A percentile compares a stretch with the other conserved stretches of the same genome.
Conservation (phyloP, 2,888 invertebrate genomes). For the Tetheella fluctuosa region DNA sequence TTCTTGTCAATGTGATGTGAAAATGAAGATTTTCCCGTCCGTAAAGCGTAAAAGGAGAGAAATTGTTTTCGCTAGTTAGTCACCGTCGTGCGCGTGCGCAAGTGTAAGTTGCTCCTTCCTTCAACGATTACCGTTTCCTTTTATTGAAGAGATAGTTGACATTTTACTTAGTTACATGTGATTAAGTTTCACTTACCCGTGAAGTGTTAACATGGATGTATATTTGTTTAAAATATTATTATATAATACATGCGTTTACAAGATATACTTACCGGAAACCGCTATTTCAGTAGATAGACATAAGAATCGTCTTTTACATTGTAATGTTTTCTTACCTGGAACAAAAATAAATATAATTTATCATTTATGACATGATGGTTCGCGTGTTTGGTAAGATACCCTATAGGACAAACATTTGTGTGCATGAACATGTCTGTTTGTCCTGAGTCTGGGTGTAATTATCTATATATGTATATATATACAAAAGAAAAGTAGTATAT, state of each 20-base stretch:
- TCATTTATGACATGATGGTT: not conserved
- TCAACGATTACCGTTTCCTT: constrained; percentile 17
- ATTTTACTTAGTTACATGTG: not conserved
- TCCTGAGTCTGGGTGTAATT: no score
- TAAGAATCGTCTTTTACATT: not conserved
- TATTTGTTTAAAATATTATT: not conserved
- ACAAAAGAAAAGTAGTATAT: no score
- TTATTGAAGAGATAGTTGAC: constrained; percentile 21
- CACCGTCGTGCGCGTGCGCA: constrained; percentile 6
- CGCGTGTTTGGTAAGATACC: no score
- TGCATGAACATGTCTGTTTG: no score
- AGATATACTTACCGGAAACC: no score
- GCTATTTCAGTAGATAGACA: not conserved
- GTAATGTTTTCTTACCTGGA: constrained; percentile 38
- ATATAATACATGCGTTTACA: no score
- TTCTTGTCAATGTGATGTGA: constrained; percentile 15
- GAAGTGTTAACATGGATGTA: not conserved
- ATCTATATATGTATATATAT: no score
- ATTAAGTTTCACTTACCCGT: constrained; percentile 12
- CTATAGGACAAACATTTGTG: no score
- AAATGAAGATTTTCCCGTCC: constrained; percentile 30
- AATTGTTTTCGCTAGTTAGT: constrained; percentile 20
- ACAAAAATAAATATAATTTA: constrained; percentile 28
- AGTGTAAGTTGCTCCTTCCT: constrained; percentile 9
- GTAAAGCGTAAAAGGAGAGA: constrained; percentile 33